A percentile compares a stretch with the other conserved stretches of the same genome.
Evolutionary conservation across 2,113 vertebrate species (phyloP).

Genomic region (Cichladusa arquata): DNA sequence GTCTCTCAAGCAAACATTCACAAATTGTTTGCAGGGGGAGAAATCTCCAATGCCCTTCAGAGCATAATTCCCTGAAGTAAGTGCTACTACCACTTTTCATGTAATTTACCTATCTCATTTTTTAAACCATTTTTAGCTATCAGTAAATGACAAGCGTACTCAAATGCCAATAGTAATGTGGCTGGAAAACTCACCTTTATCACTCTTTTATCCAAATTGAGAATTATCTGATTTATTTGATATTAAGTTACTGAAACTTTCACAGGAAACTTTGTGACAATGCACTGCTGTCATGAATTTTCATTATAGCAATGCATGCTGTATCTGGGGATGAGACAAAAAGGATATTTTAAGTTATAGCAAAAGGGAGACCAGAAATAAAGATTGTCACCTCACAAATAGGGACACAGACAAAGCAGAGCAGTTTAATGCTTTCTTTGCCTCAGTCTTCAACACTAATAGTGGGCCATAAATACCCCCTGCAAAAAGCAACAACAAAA

Average conservation of each 20-base stretch:
- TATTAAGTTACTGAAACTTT: background rate
- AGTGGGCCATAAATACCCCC: rapidly evolving
- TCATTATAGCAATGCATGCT: background rate
- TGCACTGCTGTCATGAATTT: background rate
- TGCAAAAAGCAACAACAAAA: background rate
- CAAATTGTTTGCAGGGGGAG: background rate
- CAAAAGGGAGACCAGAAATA: background rate
- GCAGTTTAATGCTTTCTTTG: rapidly evolving
- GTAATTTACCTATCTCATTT: background rate
- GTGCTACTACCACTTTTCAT: background rate
- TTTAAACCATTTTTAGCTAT: background rate
- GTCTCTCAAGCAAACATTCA: background rate
- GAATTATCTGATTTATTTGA: background rate
- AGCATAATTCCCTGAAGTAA: background rate
- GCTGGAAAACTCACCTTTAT: background rate
- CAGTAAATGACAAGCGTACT: rapidly evolving
- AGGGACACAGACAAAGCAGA: background rate
- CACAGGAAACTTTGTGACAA: background rate
- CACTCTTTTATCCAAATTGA: background rate
- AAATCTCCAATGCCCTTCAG: background rate
- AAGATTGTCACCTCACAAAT: background rate
- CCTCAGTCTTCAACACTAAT: background rate
- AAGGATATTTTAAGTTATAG: background rate
- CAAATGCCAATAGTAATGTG: background rate
- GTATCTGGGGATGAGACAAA: background rate